Base-by-base conservation (phyloP, 1,140 invertebrate genomes). In the Goniozus legneri region DNA sequence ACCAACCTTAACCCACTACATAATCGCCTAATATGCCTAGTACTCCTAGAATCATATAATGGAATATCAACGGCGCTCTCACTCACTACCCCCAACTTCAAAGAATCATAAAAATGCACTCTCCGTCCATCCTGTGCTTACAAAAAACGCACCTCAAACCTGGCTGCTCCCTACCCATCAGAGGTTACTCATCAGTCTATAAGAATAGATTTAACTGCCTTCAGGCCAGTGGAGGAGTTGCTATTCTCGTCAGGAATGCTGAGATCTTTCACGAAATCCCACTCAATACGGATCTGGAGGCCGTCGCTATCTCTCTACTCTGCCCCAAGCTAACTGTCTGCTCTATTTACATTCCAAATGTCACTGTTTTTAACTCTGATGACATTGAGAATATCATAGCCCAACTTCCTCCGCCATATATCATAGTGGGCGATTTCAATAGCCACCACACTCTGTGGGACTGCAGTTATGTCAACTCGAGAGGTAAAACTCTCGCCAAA, bases 381-480 rank as follows among this genome's bases (percentile, higher is more conserved):
- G 48, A 60, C 31, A 19, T 71, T 10, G 49, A 56, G 20, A 27
- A 63, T 6, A 24, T 71, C 12, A 50, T 60, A 6, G 8, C 16
- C 2, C 63, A 70, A 62, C 36, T 73, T 12, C 60, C 58, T 6
- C 48, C 36, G 44, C 64, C 58, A 8, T 72, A 58, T 32, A 43
- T 70, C 22, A 27, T 65, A 20, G 7, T 62, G 7, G 58, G 59
- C 0, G 66, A 69, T 27, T 65, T 70, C 32, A 71, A 69, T 24
- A 58, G 57, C 15, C 65, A 71, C 27, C 67, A 65, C 34, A 54
- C 31, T 8, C 16, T 64, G 21, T 72, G 62, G 63, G 64, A 60
- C 8, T 65, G 59, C 15, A 19, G 54, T 3, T 51, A 59, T 44
- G 58, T 47, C 18, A 57, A 67, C 33, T 10, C 8, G 8, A 48